Conservation (phyloP, 2,113 vertebrate genomes). For the Acanthochromis polyacanthus region DNA sequence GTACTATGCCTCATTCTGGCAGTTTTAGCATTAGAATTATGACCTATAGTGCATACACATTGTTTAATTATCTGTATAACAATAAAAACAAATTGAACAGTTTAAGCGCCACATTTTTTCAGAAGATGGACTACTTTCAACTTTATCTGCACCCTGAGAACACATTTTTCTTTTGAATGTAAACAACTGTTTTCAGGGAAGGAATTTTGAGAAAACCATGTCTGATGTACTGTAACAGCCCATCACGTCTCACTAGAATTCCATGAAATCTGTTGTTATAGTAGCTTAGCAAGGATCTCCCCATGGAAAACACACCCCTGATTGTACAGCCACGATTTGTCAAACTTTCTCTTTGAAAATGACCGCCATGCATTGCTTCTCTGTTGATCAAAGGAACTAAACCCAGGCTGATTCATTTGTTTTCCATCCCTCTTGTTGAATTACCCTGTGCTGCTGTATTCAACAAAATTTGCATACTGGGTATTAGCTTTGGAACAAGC, state of each 20-base stretch:
- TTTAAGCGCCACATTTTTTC: neutral
- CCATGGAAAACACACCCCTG: conserved; percentile 1
- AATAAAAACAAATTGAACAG: neutral
- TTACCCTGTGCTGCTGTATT: conserved; percentile 50
- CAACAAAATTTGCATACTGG: conserved; percentile 72
- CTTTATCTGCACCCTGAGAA: neutral
- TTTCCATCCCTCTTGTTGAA: conserved; percentile 66
- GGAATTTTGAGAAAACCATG: neutral
- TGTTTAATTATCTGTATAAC: conserved; percentile 5
- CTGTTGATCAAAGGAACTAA: conserved; percentile 71
- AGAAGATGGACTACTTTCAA: neutral
- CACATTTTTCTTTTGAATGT: neutral
- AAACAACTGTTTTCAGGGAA: neutral
- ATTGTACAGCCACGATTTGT: conserved; percentile 36
- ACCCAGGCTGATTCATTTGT: conserved; percentile 57
- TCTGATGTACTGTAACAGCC: neutral
- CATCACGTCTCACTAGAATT: conserved; percentile 3
- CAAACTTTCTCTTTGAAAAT: conserved; percentile 66
- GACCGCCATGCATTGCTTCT: conserved; percentile 59
- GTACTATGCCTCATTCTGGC: neutral
- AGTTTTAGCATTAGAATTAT: neutral
- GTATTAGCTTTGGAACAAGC: conserved; percentile 77
- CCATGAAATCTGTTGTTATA: conserved; percentile 24
- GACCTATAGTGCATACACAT: neutral
- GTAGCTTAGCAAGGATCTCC: conserved; percentile 21